Evolutionary conservation across 2,888 invertebrate species (phyloP), one percentile per base, ranked within the genome.

Genomic region (Drosophila paramelanica): DNA sequence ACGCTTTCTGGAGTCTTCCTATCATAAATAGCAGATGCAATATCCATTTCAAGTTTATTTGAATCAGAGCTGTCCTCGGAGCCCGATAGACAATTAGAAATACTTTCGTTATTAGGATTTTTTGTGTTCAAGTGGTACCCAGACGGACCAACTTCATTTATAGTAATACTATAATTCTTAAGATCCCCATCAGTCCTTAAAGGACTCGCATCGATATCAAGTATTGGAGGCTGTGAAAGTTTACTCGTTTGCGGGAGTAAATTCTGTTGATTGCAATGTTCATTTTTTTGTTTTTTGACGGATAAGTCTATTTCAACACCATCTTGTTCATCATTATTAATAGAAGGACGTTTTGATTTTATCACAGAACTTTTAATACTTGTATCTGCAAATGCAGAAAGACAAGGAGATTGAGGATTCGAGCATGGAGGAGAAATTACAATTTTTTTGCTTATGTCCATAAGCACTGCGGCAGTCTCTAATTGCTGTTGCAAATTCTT

Each of bases 1-100:
- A 91, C 88, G 75, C 92, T 92, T 43, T 92, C 92, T 8, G 92
- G 91, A 14, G 89, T 85, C 53, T 88, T 86, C 17, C 89, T 73
- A 52, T 92, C 91, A 50, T 77, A 85, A 3, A 73, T 57, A 14
- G 75, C 64, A 20, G 80, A 77, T 41, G 80, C 57, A 23, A 86
- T 79, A 62, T 90, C 88, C 79, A 89, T 88, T 70, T 89, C 84
- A 45, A 90, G 73, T 68, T 88, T 76, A 81, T 89, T 85, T 50
- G 87, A 88, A 93, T 96, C 96, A 0, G 96, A 96, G 77, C 93
- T 94, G 61, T 92, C 92, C 58, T 90, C 91, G 20, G 91, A 90
- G 66, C 94, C 94, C 73, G 93, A 93, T 88, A 89, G 80, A 65
- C 89, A 89, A 55, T 73, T 79, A 27, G 77, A 62, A 55, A 62